A percentile compares a stretch with the other conserved stretches of the same genome.
Conservation (phyloP, 1,140 invertebrate genomes). For the Adelges cooleyi region DNA sequence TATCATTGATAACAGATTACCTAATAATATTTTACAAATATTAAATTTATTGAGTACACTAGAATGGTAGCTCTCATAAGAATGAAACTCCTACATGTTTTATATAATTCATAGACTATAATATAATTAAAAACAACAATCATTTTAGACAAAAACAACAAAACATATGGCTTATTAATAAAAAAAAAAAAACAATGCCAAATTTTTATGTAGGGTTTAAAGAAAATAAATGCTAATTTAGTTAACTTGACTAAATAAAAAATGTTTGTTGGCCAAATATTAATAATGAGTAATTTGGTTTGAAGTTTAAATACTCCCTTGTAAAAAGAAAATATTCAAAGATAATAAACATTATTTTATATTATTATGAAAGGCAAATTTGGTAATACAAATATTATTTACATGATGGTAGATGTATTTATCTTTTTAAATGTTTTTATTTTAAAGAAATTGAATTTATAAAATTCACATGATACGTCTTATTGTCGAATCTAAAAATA, state of each 20-base stretch:
- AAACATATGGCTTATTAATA: no score
- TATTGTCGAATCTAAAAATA: conserved; percentile 27
- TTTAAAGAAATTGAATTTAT: background rate
- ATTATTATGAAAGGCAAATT: background rate
- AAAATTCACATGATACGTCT: conserved; percentile 14
- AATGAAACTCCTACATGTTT: conserved; percentile 19
- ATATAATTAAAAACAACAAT: conserved; percentile 29
- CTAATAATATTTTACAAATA: conserved; percentile 29
- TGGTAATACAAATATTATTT: conserved; percentile 12
- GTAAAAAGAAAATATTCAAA: no score
- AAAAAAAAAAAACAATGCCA: background rate
- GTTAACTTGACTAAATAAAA: no score
- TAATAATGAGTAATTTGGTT: no score
- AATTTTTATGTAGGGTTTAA: background rate
- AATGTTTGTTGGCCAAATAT: no score
- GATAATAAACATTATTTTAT: no score
- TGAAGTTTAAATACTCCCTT: no score
- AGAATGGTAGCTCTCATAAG: conserved; percentile 11
- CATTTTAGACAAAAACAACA: conserved; percentile 5
- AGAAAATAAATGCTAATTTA: conserved; percentile 16
- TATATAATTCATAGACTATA: conserved; percentile 28
- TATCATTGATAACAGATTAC: conserved; percentile 26
- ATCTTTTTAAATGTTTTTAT: background rate
- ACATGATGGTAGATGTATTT: background rate
- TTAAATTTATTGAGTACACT: conserved; percentile 19